Percentiles rank a stretch among this genome's conserved stretches.
Evolutionary conservation across 2,113 vertebrate species (phyloP).

Genomic region (Campylorhamphus procurvoides): DNA sequence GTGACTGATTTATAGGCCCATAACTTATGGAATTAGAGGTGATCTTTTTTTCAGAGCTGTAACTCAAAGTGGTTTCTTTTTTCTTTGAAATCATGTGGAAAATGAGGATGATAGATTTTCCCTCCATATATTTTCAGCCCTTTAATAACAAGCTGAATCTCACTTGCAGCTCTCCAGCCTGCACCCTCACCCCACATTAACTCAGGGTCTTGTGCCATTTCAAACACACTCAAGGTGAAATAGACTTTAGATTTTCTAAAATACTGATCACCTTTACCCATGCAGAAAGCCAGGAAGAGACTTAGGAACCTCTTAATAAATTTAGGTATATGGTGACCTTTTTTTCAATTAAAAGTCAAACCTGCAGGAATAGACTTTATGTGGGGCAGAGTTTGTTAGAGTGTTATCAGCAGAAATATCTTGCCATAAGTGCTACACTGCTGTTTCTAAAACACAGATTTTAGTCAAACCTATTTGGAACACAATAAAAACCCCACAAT

Average conservation of each 20-base stretch:
- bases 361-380: background rate
- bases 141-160: slow-evolving; percentile 22
- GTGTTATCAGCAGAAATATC: background rate
- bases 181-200: background rate
- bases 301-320: background rate
- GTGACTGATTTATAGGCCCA: slow-evolving; percentile 60
- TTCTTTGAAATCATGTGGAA: slow-evolving; percentile 54
- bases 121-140: slow-evolving; percentile 37
- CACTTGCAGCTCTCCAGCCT: slow-evolving; percentile 10
- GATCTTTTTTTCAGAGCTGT: slow-evolving; percentile 46
- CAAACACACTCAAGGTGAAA: background rate
- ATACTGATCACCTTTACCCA: background rate
- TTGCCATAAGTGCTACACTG: background rate
- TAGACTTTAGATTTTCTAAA: background rate
- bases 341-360: background rate
- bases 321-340: background rate
- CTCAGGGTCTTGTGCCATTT: background rate
- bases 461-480: background rate
- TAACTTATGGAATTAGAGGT: slow-evolving; percentile 48
- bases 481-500: background rate
- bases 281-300: background rate
- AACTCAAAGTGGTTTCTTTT: slow-evolving; percentile 21
- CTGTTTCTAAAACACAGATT: background rate
- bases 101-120: slow-evolving; percentile 40
- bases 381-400: background rate